Evolutionary conservation across 1,140 invertebrate genomes (phyloP).

Genomic region (Chymomyza costata): DNA sequence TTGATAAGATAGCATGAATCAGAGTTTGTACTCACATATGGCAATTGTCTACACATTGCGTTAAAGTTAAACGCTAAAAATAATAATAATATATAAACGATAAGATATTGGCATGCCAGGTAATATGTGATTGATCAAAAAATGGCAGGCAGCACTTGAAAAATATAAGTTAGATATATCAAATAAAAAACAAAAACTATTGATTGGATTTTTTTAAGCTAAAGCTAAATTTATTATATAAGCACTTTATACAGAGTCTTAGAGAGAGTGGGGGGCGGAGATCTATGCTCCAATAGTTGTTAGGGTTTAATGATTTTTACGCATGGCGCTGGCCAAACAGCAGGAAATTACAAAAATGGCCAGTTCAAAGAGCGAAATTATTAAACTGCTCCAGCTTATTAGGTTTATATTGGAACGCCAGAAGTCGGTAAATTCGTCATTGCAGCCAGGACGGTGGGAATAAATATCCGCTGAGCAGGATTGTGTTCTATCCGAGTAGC

Average conservation of each 20-base stretch:
- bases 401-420: constrained; percentile 77
- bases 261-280: constrained; percentile 19
- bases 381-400: constrained; percentile 80
- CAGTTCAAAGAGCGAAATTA: constrained; percentile 77
- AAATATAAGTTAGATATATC: too few relatives aligned
- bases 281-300: constrained; percentile 13
- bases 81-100: constrained; percentile 11
- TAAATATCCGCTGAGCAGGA: constrained; percentile 46
- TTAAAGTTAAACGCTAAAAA: constrained; percentile 12
- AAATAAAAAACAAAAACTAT: too few relatives aligned
- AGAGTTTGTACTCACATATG: constrained; percentile 12
- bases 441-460: constrained; percentile 75
- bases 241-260: not conserved
- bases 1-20: constrained; percentile 24
- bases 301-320: constrained; percentile 60
- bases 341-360: constrained; percentile 55
- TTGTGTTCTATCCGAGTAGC: constrained; percentile 49
- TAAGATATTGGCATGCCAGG: constrained; percentile 7
- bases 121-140: constrained; percentile 18
- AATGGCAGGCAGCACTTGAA: constrained; percentile 6
- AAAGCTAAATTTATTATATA: not conserved
- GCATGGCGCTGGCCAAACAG: constrained; percentile 79
- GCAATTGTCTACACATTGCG: constrained; percentile 1
- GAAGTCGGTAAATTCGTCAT: constrained; percentile 62
- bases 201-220: too few relatives aligned